These are phyloP conservation scores for Drosophila arawakana DNA, from an alignment of 1,140 invertebrate genomes.

Conservation along the genomic window DNA sequence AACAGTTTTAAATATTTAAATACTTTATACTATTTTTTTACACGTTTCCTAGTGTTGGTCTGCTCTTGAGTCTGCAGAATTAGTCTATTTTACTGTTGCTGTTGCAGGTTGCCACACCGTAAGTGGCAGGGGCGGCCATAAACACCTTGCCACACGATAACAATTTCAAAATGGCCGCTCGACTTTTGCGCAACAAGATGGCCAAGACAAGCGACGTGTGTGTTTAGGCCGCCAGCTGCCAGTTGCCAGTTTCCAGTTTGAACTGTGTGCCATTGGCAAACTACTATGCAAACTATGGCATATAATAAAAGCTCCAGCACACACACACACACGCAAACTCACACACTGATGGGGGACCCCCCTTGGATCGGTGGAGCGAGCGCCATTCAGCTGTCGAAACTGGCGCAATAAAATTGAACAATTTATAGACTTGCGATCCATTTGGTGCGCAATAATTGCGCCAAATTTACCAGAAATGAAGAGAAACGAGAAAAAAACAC, in stretches of 20 bases:
- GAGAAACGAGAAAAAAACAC: conserved; percentile 30
- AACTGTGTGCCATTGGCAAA: conserved; percentile 71
- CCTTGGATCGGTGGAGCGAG: conserved; percentile 9
- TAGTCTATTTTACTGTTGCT: not conserved
- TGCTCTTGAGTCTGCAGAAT: not conserved
- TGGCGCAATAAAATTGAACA: conserved; percentile 83
- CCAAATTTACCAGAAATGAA: conserved; percentile 78
- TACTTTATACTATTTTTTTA: not conserved
- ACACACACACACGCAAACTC: conserved; percentile 22
- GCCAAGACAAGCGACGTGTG: conserved; percentile 14
- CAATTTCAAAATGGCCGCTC: conserved; percentile 65
- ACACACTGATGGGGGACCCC: conserved; percentile 3
- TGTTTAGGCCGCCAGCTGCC: conserved; percentile 36
- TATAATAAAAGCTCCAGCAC: conserved; percentile 46
- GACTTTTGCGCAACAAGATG: conserved; percentile 76
- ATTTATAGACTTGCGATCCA: conserved; percentile 82
- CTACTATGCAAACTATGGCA: conserved; percentile 74
- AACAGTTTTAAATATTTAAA: no score
- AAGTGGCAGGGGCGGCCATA: conserved; percentile 38
- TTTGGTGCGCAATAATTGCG: conserved; percentile 82
- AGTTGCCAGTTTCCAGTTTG: conserved; percentile 25
- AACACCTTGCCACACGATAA: conserved; percentile 59
- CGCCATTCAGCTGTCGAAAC: conserved; percentile 80
- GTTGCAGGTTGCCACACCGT: conserved; percentile 31
- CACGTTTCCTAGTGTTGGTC: not conserved